Base-by-base conservation (phyloP, 1,140 invertebrate species). In the Zaprionus ornatus region DNA sequence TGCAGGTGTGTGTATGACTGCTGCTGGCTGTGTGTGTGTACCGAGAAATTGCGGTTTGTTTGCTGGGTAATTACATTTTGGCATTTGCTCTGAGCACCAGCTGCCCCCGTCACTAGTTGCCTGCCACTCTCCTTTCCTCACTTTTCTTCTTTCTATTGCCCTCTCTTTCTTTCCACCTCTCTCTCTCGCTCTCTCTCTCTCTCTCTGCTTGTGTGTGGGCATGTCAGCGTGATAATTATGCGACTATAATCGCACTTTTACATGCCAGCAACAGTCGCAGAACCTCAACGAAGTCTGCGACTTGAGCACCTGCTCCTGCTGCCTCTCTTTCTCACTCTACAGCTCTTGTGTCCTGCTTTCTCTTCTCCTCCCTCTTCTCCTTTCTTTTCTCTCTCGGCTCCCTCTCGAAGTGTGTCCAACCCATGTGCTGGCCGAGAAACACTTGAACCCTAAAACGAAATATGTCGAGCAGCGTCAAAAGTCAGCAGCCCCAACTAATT, bases 181-280 rank as follows among this genome's bases (percentile, higher is more conserved):
- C 45, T 48, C 4, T 52, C 4, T 15, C 10, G 63, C 32, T 52
- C 35, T 4, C n/a, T 59, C 9, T 32, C 57, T 62, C 19, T 48
- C 52, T 64, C 54, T 66, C 61, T 17, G 37, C 48, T 6, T 37
- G 32, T 60, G 80, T 83, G 61, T 72, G 78, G 78, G 84, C 72
- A 88, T 88, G 82, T 90, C 85, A 90, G 86, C 85, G 86, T 90
- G 85, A 90, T 90, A 90, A 90, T 90, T 90, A 90, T 90, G 85
- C 85, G 85, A 90, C 86, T 90, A 90, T 90, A 90, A 90, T 90
- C 85, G 82, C 85, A 90, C 85, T 90, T 85, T 90, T 85, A 90
- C 85, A 90, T 90, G 85, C 85, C 85, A 90, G 77, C 55, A 68
- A 55, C 60, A 72, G 62, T 45, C 63, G 50, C 32, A 45, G 29